Evolutionary conservation across 2,888 invertebrate species (phyloP).

Genomic region (Andrena praecox): DNA sequence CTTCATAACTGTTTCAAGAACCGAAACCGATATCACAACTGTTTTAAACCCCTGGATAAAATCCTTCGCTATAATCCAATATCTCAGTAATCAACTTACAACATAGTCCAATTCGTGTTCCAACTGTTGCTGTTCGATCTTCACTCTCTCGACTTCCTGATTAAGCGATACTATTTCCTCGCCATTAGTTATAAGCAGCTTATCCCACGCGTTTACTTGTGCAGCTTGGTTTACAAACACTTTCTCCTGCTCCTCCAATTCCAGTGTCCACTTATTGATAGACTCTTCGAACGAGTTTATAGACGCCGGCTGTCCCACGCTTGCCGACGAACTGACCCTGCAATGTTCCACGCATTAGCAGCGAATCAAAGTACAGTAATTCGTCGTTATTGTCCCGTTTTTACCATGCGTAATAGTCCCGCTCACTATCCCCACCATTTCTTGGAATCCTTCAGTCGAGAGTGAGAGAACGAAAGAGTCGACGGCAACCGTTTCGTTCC

Average conservation of each 20-base stretch:
- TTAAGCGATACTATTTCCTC: constrained; percentile 96
- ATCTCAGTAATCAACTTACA: constrained; percentile 69
- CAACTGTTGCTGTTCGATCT: constrained; percentile 94
- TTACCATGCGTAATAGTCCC: too few species aligned
- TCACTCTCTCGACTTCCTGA: constrained; percentile 94
- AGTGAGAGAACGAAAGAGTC: too few species aligned
- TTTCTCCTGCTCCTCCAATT: constrained; percentile 96
- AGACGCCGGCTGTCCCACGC: constrained; percentile 83
- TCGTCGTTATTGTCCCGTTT: too few species aligned
- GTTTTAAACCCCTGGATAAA: too few species aligned
- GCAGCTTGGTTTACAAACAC: constrained; percentile 97
- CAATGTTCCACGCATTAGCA: constrained; percentile 34
- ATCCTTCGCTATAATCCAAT: background rate
- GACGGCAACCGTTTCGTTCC: too few species aligned
- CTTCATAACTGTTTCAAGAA: too few species aligned
- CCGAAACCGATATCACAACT: too few species aligned
- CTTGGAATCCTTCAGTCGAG: too few species aligned
- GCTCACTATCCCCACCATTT: too few species aligned
- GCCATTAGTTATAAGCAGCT: constrained; percentile 94
- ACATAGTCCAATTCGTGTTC: constrained; percentile 98
- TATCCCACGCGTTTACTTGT: constrained; percentile 98
- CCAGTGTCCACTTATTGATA: constrained; percentile 97
- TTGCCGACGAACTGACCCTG: constrained; percentile 81
- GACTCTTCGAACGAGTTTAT: constrained; percentile 95
- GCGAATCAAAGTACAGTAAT: background rate